Conservation (phyloP, 2,113 vertebrate genomes). For the Anoplopoma fimbria region DNA sequence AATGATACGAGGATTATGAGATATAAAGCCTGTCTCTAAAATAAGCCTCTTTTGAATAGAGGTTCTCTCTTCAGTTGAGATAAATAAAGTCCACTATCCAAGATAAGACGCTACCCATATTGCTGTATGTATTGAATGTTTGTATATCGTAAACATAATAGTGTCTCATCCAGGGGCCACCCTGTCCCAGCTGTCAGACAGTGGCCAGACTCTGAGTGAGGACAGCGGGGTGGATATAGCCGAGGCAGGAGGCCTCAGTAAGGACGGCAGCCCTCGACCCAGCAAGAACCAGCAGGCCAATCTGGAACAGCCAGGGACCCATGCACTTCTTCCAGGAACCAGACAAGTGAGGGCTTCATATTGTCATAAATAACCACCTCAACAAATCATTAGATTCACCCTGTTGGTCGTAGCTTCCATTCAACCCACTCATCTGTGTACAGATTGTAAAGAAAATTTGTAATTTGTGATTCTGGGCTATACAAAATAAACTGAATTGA, state of each 20-base stretch:
- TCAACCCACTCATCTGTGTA: not conserved
- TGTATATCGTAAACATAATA: not conserved
- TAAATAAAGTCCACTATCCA: not conserved
- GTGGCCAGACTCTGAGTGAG: conserved; percentile 96
- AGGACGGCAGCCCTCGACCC: conserved; percentile 85
- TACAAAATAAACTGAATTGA: too few relatives aligned
- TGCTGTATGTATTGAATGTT: not conserved
- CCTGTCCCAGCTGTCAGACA: conserved; percentile 95
- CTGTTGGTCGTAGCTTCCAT: not conserved
- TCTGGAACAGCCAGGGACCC: conserved; percentile 66
- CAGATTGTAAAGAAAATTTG: too few relatives aligned
- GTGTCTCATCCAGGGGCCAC: conserved; percentile 85
- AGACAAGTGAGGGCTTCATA: conserved; percentile 86
- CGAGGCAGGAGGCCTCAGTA: conserved; percentile 86
- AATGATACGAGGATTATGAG: not conserved
- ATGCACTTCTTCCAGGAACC: conserved; percentile 33
- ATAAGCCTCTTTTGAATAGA: not conserved
- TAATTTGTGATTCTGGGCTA: too few relatives aligned
- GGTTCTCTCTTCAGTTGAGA: not conserved
- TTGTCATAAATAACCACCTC: not conserved
- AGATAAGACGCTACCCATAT: not conserved
- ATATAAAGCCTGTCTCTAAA: not conserved
- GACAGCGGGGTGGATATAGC: conserved; percentile 97
- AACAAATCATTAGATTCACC: not conserved
- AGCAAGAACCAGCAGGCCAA: conserved; percentile 77